Evolutionary conservation across 2,113 vertebrate genomes (phyloP), one percentile per base, ranked within the genome.

Genomic region (Terrapene triunguis): DNA sequence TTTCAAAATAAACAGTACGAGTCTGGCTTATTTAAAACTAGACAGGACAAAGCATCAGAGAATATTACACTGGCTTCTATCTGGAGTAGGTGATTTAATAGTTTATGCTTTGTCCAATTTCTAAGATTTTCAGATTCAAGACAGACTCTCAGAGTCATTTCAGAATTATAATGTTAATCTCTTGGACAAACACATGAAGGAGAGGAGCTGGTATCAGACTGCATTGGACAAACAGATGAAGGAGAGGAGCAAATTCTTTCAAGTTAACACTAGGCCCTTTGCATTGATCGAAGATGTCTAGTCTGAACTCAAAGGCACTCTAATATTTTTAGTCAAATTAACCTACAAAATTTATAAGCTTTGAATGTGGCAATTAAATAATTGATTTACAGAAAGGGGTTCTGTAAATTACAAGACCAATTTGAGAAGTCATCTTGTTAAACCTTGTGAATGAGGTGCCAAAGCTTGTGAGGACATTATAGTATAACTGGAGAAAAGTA

Each of bases 301-400:
- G 35, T 89, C 83, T 88, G 57, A 51, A 84, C 54, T 95, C 78
- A 89, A 92, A 96, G 81, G 24, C 3, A 38, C 51, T 82, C 32
- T 59, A 84, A 78, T 90, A 44, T 95, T 21, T 92, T 91, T 83
- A 90, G 90, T 93, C 69, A 94, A 95, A 92, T 96, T 85, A 94
- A 85, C 44, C 11, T 94, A 84, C 85, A 89, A 94, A 93, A 88
- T 92, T 2, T 88, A 11, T 24, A 53, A 76, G 5, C 24, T 82
- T 86, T 88, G 53, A 53, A 51, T 87, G 27, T 65, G 38, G 84
- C 88, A 86, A 86, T 89, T 90, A 84, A 86, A 84, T 51, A 59
- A 84, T n/a, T 95, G 16, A 53, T 76, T 44, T 29, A 78, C 29
- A 55, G 4, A 57, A 3, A 50, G 29, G 13, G 62, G 5, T 84